Evolutionary conservation across 2,888 invertebrate species (phyloP), one percentile per base, ranked within the genome.

Genomic region (Eupithecia inturbata): DNA sequence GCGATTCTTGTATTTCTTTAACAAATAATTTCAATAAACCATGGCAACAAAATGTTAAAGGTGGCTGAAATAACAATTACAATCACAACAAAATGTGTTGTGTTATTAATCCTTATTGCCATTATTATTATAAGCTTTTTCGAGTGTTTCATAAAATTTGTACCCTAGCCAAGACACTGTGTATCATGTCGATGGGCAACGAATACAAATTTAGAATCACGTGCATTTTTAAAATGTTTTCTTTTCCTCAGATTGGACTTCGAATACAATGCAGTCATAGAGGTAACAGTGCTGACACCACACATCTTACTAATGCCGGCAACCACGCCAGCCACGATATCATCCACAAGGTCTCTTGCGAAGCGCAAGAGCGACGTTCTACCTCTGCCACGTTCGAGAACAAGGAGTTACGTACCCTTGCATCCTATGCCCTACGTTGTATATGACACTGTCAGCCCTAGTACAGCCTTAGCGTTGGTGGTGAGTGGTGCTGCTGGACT

Each of bases 191-290:
- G 7, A 45, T n/a, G 45, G n/a, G 6, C 0, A 19, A 7, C 9
- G n/a, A 53, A 53, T 1, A 22, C 3, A 53, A 53, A 1, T 57
- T 26, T 57, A 12, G 4, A 57, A 57, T 10, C 22, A 26, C 57
- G 26, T 22, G 14, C 1, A 26, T 57, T 57, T 57, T 26, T 12
- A 3, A 57, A 12, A 12, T 26, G 1, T 31, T 62, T 19, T 31
- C 31, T 19, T 64, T 64, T 66, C 33, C 22, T 36, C 22, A 66
- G 66, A 4, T 39, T 66, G 22, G 66, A 66, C n/a, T 66, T 66
- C 26, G 66, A 66, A 39, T 66, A 66, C 66, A 39, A 39, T 36
- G 66, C 66, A 22, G 16, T 66, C 14, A 5, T 66, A 39, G 66
- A 66, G 1, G 39, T 66, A 26, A 6, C 26, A 41, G 66, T 66